Percentiles rank a stretch among this genome's conserved stretches.
phyloP scores from a whole-genome alignment of 2,113 vertebrate species.

The Pleuronectes platessa region DNA sequence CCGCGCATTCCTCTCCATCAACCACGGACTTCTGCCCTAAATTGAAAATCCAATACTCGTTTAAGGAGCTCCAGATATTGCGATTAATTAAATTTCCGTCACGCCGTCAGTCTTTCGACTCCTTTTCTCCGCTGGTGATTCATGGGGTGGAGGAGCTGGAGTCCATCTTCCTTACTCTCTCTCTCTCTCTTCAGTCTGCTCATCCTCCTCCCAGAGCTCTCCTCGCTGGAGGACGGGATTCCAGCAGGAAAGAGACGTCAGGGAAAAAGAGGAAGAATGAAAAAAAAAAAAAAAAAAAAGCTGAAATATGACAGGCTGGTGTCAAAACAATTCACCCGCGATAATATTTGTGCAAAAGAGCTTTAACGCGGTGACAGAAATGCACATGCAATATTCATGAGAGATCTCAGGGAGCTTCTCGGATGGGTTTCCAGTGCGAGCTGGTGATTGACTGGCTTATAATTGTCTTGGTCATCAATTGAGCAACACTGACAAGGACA shows the following conservation, averaged over 20 bases:
- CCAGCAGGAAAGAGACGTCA: conserved; percentile 64
- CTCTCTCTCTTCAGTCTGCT: background rate
- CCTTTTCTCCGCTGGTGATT: conserved; percentile 42
- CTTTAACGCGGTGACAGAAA: conserved; percentile 69
- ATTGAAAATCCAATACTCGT: conserved; percentile 70
- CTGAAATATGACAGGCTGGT: conserved; percentile 60
- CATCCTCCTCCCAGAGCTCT: conserved; percentile 23
- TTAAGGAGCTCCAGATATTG: conserved; percentile 63
- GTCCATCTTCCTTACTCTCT: conserved; percentile 52
- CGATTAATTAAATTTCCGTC: conserved; percentile 66
- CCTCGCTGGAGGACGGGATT: conserved; percentile 16
- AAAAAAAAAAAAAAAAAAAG: background rate
- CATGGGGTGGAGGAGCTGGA: conserved; percentile 44
- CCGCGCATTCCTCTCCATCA: conserved; percentile 46
- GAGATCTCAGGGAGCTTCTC: conserved; percentile 51
- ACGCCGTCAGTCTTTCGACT: conserved; percentile 47
- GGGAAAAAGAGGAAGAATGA: background rate
- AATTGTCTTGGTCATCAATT: conserved; percentile 75
- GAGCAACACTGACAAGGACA: conserved; percentile 70
- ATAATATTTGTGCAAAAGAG: conserved; percentile 62
- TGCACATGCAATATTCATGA: conserved; percentile 74
- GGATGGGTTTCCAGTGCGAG: conserved; percentile 58
- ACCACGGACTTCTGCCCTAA: conserved; percentile 44
- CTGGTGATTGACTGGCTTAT: conserved; percentile 70
- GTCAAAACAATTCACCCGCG: conserved; percentile 74